Evolutionary conservation across 2,797 vertebrate genomes (phyloP).

Genomic region (Sebastes kiyomatsui): DNA sequence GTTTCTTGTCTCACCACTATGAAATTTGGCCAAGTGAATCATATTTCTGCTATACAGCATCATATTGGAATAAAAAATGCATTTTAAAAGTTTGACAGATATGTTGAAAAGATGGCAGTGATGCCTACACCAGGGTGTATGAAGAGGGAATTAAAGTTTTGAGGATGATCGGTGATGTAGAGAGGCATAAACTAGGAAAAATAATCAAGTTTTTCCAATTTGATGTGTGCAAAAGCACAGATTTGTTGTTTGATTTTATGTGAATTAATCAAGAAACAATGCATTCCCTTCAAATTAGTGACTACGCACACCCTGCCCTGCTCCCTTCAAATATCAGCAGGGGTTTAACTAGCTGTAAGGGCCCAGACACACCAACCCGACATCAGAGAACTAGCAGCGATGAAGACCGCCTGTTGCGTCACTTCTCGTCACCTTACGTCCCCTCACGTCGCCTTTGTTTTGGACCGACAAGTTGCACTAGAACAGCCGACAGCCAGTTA

Average conservation of each 20-base stretch:
- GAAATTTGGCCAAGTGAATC: neutral
- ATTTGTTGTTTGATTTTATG: neutral
- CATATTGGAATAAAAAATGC: neutral
- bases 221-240: neutral
- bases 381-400: too few species aligned
- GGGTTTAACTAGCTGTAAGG: neutral
- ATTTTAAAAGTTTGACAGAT: neutral
- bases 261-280: neutral
- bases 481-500: too few species aligned
- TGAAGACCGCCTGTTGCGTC: too few species aligned
- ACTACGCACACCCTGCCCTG: neutral
- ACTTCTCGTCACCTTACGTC: too few species aligned
- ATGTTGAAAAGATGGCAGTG: neutral
- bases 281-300: neutral
- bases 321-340: neutral
- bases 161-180: neutral
- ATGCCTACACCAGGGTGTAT: neutral
- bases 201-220: neutral
- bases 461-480: too few species aligned
- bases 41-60: neutral
- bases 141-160: neutral
- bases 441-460: too few species aligned
- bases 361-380: too few species aligned
- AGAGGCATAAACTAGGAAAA: neutral
- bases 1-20: neutral